Evolutionary conservation across 2,113 vertebrate genomes (phyloP).

Genomic region (Mionectes macconnelli): DNA sequence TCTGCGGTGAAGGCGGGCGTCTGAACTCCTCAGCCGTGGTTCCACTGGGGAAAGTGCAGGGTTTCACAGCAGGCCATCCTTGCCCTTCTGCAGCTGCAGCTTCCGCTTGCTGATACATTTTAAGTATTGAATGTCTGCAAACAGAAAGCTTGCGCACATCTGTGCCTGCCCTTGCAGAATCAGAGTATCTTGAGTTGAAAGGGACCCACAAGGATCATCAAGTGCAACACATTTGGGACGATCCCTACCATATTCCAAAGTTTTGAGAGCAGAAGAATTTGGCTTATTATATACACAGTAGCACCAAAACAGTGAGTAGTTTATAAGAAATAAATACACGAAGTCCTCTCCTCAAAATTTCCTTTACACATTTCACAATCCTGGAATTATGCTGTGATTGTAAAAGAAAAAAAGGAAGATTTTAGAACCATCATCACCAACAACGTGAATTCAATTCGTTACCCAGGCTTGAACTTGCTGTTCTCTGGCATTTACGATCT

Average conservation of each 20-base stretch:
- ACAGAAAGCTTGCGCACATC: neutral
- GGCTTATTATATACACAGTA: neutral
- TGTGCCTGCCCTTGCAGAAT: neutral
- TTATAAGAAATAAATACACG: neutral
- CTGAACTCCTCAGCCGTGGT: neutral
- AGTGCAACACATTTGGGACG: neutral
- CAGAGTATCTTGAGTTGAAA: neutral
- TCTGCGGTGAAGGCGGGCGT: fast-evolving
- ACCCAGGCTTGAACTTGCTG: neutral
- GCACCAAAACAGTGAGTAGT: neutral
- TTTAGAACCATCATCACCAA: neutral
- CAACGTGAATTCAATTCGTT: neutral
- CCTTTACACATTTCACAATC: neutral
- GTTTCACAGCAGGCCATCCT: fast-evolving
- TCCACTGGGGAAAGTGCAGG: neutral
- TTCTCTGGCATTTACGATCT: neutral
- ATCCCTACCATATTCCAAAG: neutral
- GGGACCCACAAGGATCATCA: neutral
- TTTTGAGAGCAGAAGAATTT: neutral
- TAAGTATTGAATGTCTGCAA: neutral
- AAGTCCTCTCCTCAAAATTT: neutral
- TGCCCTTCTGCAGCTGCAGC: neutral
- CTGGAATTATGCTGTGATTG: neutral
- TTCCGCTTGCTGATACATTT: neutral
- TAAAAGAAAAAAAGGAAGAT: neutral